Conservation (phyloP, 2,113 vertebrate genomes). For the Phalacrocorax pelagicus region DNA sequence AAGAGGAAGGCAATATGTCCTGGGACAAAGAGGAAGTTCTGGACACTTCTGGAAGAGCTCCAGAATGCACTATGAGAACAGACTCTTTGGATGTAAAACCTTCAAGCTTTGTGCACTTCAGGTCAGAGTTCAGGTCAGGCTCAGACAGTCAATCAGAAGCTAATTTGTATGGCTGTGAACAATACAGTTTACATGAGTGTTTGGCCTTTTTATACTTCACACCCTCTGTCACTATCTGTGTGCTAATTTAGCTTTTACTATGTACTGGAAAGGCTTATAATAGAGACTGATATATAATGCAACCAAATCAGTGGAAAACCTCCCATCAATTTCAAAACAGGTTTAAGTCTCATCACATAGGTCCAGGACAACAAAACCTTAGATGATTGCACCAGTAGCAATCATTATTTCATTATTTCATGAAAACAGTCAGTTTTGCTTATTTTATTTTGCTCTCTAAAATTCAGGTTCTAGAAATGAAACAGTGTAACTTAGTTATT, state of each 20-base stretch:
- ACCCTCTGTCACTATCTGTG: background rate
- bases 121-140: background rate
- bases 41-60: background rate
- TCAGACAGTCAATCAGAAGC: background rate
- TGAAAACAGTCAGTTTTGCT: background rate
- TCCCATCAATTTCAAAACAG: background rate
- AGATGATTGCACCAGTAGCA: background rate
- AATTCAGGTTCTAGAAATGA: background rate
- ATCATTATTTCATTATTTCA: background rate
- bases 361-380: background rate
- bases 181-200: background rate
- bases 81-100: background rate
- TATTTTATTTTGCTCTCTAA: background rate
- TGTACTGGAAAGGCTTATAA: background rate
- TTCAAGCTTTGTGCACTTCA: background rate
- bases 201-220: background rate
- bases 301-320: background rate
- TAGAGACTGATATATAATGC: background rate
- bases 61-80: background rate
- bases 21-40: constrained; percentile 15
- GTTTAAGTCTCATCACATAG: background rate
- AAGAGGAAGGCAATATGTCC: background rate
- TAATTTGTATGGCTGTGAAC: background rate
- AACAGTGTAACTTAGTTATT: background rate
- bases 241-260: background rate